Conservation (phyloP, 2,113 vertebrate genomes). For the Phaetusa simplex region DNA sequence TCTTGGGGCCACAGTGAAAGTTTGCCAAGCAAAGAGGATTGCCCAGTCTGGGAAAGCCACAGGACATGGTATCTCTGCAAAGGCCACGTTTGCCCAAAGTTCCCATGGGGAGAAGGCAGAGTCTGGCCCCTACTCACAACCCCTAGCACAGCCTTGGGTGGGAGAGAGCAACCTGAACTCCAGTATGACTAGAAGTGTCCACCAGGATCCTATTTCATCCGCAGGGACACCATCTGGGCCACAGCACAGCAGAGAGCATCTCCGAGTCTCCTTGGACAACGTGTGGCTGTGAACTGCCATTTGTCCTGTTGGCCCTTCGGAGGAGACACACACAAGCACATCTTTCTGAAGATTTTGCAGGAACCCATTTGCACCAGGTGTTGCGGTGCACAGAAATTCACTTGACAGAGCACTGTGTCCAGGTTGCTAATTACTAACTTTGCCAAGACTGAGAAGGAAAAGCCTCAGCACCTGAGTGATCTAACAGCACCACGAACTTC, state of each 20-base stretch:
- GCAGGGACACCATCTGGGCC: not conserved
- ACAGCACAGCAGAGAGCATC: not conserved
- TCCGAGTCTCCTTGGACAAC: not conserved
- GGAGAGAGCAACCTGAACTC: not conserved
- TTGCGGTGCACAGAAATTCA: not conserved
- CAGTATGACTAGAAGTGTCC: not conserved
- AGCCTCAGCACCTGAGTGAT: not conserved
- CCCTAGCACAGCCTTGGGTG: not conserved
- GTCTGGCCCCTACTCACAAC: not conserved
- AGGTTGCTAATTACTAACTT: not conserved
- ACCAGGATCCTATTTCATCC: not conserved
- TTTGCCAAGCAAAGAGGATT: not conserved
- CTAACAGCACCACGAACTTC: not conserved
- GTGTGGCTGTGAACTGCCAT: accelerated
- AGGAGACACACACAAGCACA: accelerated
- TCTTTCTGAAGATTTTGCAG: not conserved
- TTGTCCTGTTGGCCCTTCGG: not conserved
- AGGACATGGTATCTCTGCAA: accelerated
- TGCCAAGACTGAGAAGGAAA: not conserved
- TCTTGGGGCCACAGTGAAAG: not conserved
- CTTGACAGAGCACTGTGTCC: not conserved
- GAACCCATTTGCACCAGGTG: not conserved
- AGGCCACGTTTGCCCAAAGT: accelerated
- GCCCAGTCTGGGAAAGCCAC: accelerated
- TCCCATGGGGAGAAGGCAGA: not conserved